Evolutionary conservation across 1,140 invertebrate genomes (phyloP), one percentile per base, ranked within the genome.

Genomic region (Drosophila sulfurigaster): DNA sequence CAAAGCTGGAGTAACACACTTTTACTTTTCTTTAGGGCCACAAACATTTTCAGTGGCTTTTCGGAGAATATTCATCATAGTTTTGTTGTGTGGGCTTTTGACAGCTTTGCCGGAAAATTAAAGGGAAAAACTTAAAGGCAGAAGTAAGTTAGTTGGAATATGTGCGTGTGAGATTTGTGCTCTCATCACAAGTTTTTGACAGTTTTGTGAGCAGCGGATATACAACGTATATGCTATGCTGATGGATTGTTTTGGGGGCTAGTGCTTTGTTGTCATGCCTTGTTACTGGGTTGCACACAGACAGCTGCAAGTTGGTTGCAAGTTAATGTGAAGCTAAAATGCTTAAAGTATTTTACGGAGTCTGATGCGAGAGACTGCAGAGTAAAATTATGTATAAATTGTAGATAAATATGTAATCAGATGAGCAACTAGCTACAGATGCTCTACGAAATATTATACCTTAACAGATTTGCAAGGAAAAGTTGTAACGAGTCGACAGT

Each of bases 361-460:
- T 15, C 30, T 30, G 54, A 38, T 57, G 35, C 20, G 20, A 25
- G 35, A 41, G 71, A 73, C 68, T 85, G 58, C 75, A 71, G 20
- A 25, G 46, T 43, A 74, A 70, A 80, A 83, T 88, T 80, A 88
- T 88, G 80, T 81, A 89, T 83, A 89, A 88, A 88, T 88, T 88
- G 85, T 76, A 57, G 70, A 81, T 89, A 89, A 88, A 89, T 89
- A 78, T 83, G 85, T 88, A 83, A 88, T 88, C 85, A 89, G 85
- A 71, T 78, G 71, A 85, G 65, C 81, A 80, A 81, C 78, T 78
- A 78, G 46, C 78, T 81, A 71, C 75, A 85, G 85, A 68, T 88
- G 83, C 59, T 79, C 63, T 82, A 78, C 57, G 67, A 69, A 73
- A 79, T 76, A 63, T 79, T 73, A 73, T 68, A 54, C 68, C 69